Evolutionary conservation across 2,888 invertebrate genomes (phyloP).

Genomic region (Leucozona laternaria): DNA sequence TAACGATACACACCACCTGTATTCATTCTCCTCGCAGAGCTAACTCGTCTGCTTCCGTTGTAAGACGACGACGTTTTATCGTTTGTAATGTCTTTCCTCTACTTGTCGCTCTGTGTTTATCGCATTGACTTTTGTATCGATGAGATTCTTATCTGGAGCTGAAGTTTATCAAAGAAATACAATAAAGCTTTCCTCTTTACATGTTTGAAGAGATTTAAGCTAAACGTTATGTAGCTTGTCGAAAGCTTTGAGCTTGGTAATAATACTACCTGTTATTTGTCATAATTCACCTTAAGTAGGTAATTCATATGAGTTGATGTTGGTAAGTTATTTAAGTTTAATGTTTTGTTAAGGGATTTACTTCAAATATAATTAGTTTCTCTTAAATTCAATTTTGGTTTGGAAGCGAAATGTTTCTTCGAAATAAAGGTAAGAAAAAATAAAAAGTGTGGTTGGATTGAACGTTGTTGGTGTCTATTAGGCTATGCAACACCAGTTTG

Average conservation of each 20-base stretch:
- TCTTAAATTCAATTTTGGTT: too few species aligned
- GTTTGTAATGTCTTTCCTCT: constrained; percentile 18
- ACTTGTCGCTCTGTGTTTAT: constrained; percentile 22
- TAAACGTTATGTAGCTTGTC: constrained; percentile 1
- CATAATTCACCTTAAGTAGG: background rate
- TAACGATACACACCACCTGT: background rate
- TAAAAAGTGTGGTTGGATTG: too few species aligned
- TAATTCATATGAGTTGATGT: constrained; percentile 1
- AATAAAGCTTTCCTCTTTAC: constrained; percentile 39
- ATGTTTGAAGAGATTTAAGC: background rate
- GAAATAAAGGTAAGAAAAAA: too few species aligned
- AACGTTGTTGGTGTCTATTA: too few species aligned
- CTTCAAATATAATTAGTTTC: background rate
- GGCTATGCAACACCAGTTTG: too few species aligned
- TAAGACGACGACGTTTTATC: background rate
- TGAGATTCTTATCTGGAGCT: constrained; percentile 27
- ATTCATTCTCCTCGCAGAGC: background rate
- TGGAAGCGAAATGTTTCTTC: too few species aligned
- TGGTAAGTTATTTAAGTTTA: background rate
- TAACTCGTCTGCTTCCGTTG: background rate
- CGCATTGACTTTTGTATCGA: constrained; percentile 23
- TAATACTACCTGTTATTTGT: constrained; percentile 8
- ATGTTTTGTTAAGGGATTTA: background rate
- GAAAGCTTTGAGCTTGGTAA: background rate
- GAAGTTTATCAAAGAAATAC: constrained; percentile 21